phyloP scores from a whole-genome alignment of 2,797 vertebrate species.

The Carduelis carduelis region DNA sequence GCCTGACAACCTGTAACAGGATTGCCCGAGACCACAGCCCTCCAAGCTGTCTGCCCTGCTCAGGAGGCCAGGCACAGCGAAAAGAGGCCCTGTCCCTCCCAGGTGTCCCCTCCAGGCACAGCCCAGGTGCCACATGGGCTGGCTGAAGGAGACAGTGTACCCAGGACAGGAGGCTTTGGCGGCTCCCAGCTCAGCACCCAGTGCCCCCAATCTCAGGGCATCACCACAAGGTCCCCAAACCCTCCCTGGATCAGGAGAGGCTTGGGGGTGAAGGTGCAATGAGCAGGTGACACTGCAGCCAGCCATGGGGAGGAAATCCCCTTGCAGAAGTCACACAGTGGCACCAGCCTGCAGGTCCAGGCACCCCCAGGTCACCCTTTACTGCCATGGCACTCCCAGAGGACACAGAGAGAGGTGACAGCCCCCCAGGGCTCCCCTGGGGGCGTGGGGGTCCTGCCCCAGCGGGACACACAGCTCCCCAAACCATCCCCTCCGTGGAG shows the following conservation, averaged over 20 bases:
- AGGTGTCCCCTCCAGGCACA: background rate
- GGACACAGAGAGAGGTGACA: background rate
- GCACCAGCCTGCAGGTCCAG: background rate
- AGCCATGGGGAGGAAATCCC: background rate
- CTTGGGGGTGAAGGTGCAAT: too few species aligned
- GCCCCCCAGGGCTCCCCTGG: background rate
- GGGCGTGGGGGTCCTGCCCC: background rate
- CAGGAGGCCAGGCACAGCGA: accelerated
- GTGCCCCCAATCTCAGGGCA: background rate
- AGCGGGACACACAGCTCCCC: background rate
- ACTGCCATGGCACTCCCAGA: background rate
- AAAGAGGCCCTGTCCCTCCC: background rate
- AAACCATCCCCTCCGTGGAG: accelerated
- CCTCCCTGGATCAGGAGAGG: background rate
- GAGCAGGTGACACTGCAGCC: background rate
- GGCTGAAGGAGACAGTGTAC: accelerated
- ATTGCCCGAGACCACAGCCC: background rate
- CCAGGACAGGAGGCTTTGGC: background rate
- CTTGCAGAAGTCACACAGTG: background rate
- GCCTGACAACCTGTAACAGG: background rate
- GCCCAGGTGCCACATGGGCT: background rate
- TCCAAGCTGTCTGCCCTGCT: background rate
- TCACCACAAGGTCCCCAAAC: background rate
- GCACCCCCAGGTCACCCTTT: background rate
- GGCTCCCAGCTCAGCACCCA: background rate